Evolutionary conservation across 2,888 invertebrate species (phyloP).

Genomic region (Monochamus alternatus): DNA sequence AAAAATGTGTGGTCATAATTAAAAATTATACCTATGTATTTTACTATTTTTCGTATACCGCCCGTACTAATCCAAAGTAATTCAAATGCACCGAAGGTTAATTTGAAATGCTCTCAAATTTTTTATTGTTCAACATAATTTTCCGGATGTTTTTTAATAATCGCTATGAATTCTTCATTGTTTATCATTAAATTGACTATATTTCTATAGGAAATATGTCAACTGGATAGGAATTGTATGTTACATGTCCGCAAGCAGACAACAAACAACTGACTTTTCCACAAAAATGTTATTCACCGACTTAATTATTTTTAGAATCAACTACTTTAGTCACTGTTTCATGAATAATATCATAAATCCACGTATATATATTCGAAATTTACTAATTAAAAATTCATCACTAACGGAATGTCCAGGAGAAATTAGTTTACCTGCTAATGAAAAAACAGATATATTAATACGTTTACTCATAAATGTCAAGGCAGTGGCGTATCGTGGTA

Average conservation of each 20-base stretch:
- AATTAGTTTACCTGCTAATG: too few species aligned
- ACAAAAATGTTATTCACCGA: background rate
- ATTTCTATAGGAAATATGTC: background rate
- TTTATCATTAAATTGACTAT: background rate
- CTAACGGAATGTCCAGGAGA: too few species aligned
- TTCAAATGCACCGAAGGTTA: conserved; percentile 1
- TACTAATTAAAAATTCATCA: too few species aligned
- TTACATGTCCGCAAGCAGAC: background rate
- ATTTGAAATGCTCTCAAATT: background rate
- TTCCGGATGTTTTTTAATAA: background rate
- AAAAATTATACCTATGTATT: too few species aligned
- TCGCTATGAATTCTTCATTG: background rate
- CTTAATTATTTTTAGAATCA: background rate
- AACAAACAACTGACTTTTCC: background rate
- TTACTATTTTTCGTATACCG: background rate
- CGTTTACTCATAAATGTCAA: too few species aligned
- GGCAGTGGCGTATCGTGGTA: too few species aligned
- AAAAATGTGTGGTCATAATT: too few species aligned
- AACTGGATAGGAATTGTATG: background rate
- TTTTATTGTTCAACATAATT: conserved; percentile 6
- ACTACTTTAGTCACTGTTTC: too few species aligned
- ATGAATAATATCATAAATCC: too few species aligned
- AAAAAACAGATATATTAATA: too few species aligned
- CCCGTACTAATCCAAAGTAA: background rate
- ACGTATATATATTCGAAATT: too few species aligned